Evolutionary conservation across 2,113 vertebrate genomes (phyloP).

Genomic region (Hydropotes inermis): DNA sequence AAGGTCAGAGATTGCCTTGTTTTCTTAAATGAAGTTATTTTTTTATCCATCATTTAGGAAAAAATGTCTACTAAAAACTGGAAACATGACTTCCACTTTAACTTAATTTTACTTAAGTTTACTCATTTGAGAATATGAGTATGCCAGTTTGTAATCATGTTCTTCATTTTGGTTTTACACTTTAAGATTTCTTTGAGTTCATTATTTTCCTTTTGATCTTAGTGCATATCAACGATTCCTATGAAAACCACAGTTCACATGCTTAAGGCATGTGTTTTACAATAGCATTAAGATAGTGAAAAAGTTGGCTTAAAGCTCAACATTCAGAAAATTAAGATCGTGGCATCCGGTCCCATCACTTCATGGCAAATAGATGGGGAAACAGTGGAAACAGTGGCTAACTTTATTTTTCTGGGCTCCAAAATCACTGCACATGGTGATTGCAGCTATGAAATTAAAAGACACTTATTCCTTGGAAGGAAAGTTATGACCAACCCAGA

Average conservation of each 20-base stretch:
- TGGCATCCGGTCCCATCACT: no score
- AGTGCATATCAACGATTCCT: background rate
- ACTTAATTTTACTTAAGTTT: background rate
- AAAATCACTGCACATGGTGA: no score
- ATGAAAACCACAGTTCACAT: background rate
- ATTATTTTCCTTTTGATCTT: conserved; percentile 29
- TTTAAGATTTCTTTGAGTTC: background rate
- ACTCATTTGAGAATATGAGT: background rate
- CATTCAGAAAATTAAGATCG: no score
- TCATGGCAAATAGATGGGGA: no score
- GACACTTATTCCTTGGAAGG: no score
- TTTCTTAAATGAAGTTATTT: background rate
- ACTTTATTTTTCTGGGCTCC: no score
- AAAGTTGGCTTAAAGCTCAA: no score
- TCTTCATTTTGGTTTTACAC: background rate
- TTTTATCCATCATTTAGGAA: background rate
- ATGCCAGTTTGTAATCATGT: background rate
- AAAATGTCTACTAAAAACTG: background rate
- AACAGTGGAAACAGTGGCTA: no score
- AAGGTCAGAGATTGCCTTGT: background rate
- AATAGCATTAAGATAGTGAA: background rate
- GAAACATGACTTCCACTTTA: background rate
- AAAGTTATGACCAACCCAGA: no score
- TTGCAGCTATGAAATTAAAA: no score
- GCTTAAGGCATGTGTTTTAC: background rate